Base-by-base conservation (phyloP, 2,888 invertebrate genomes). In the Luperina nickerlii region DNA sequence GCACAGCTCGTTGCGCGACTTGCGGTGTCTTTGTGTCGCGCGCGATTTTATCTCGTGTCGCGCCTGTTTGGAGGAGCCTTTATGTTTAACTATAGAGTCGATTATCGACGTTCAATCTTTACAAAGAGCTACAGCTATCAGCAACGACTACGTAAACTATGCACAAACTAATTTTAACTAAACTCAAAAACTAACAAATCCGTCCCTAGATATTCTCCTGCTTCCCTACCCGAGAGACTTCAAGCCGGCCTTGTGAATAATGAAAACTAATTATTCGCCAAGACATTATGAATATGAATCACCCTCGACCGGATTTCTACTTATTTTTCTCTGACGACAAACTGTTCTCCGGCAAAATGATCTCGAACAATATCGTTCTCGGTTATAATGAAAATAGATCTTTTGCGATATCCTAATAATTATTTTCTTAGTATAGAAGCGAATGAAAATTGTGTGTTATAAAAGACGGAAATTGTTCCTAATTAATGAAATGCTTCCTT, bases 231-330 rank as follows among this genome's bases (percentile, higher is more conserved):
- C 80, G 20, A 11, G 77, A 65, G 77, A 74, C 71, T 83, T 73
- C 69, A 71, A 73, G 18, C 68, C 18, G 76, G 84, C 69, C 78
- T 83, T 72, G 81, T 91, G 91, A 92, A 91, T 93, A 93, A 94
- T 93, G 91, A 92, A 92, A 93, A 94, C 92, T 93, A 93, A 94
- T 94, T 93, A 94, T 93, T 92, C 92, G 82, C 90, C 32, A 85
- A 86, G 90, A 90, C 92, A 92, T 93, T 93, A 94, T 93, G 93
- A 94, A 92, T 93, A 93, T 92, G 93, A 94, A 94, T 93, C 81
- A 91, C 91, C 76, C 76, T 79, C 62, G 83, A 87, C 87, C 86
- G 87, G 87, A 87, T 88, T 89, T 90, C 90, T 88, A 85, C 87
- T 90, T 92, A 92, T 92, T 93, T 94, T 92, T 90, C 90, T 90